Evolutionary conservation across 2,888 invertebrate genomes (phyloP).

Genomic region (Villa cingulata): DNA sequence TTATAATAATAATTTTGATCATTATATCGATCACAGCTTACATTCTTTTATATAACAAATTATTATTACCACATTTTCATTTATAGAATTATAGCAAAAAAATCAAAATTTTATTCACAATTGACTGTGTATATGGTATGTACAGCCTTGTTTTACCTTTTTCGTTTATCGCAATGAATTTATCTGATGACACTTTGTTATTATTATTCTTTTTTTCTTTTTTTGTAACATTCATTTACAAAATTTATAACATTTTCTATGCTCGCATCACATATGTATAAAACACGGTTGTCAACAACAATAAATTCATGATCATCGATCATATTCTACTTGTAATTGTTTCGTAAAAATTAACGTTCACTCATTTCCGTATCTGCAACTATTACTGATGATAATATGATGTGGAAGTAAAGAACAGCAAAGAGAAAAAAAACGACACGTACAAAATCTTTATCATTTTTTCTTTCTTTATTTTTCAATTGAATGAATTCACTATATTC

Average conservation of each 20-base stretch:
- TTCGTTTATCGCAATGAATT: too few species aligned
- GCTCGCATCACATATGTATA: too few species aligned
- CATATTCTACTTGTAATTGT: slow-evolving; percentile 2
- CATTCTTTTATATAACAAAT: too few species aligned
- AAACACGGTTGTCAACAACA: not conserved
- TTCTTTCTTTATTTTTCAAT: too few species aligned
- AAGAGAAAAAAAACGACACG: not conserved
- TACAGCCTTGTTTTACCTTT: too few species aligned
- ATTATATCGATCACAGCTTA: not conserved
- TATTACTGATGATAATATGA: not conserved
- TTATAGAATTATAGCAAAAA: too few species aligned
- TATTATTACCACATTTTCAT: too few species aligned
- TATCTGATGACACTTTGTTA: too few species aligned
- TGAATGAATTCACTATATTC: too few species aligned
- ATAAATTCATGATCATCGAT: slow-evolving; percentile 4
- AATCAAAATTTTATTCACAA: not conserved
- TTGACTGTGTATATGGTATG: not conserved
- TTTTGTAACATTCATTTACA: not conserved
- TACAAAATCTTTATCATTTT: too few species aligned
- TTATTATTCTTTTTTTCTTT: not conserved
- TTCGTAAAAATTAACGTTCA: not conserved
- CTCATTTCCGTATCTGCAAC: not conserved
- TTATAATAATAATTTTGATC: not conserved
- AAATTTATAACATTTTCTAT: not conserved
- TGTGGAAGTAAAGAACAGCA: not conserved